Base-by-base conservation (phyloP, 2,888 invertebrate species). In the Heliconius cydno region DNA sequence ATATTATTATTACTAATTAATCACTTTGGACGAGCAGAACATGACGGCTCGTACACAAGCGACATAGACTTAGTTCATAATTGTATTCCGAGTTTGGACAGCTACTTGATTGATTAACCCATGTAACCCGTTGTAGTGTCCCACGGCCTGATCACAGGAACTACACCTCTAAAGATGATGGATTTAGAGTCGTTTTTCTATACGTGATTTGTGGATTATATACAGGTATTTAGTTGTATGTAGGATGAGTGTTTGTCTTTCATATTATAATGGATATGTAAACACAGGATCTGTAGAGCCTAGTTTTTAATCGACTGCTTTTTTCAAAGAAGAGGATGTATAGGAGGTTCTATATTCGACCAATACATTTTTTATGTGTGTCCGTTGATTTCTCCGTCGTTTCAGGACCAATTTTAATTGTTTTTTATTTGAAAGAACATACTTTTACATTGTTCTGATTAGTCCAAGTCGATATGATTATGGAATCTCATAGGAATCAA, bases 21-120 rank as follows among this genome's bases (percentile, higher is more conserved):
- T 94, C 93, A 94, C 88, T 86, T 84, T 82, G 86, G 86, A 86
- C 87, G 74, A 74, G 81, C 87, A 87, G 85, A 87, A 89, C 89
- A 90, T 88, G 92, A 89, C 89, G 87, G 85, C 83, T 85, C 84
- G 86, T 88, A 88, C 88, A 89, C 86, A 85, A 88, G 90, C 91
- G 94, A 94, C 94, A 94, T 86, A 89, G 88, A 88, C 92, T 90
- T 91, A 94, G 93, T 94, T 94, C 93, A 94, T 94, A 94, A 94
- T 94, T 94, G 94, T 94, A 94, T 94, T 94, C 92, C 87, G 89
- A 92, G 92, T 93, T 92, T 91, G 91, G 93, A 93, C 94, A 89
- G 87, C 87, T 87, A 81, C 88, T 89, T 94, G 94, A 94, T 94
- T 94, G 94, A 94, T 94, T 92, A 92, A 83, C 83, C 90, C 86